A percentile compares a stretch with the other conserved stretches of the same genome.
Conservation (phyloP, 2,113 vertebrate species). For the Perca fluviatilis region DNA sequence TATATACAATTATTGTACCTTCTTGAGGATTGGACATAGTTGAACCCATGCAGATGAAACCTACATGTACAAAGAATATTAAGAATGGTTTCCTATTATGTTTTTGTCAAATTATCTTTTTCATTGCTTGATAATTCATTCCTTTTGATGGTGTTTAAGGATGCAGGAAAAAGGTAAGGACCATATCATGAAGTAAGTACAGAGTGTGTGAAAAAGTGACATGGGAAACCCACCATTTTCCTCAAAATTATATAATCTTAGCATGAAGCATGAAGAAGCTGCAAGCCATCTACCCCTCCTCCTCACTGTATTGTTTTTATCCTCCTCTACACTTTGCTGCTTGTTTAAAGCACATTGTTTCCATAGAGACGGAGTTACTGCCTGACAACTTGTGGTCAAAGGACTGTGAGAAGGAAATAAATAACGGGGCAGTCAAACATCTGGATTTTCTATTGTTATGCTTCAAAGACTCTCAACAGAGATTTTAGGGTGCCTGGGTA, state of each 20-base stretch:
- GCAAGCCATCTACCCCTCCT: constrained; percentile 10
- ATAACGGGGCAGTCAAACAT: constrained; percentile 28
- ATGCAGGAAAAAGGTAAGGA: background rate
- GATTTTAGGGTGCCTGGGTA: background rate
- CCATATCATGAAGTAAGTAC: background rate
- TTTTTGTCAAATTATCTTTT: background rate
- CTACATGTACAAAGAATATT: background rate
- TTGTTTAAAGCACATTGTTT: constrained; percentile 53
- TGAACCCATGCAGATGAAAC: background rate
- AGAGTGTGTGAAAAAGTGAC: background rate
- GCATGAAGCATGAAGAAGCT: constrained; percentile 27
- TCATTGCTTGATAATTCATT: background rate
- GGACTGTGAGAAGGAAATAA: background rate
- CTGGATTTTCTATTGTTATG: constrained; percentile 2
- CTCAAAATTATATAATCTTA: constrained; percentile 18
- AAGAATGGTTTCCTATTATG: background rate
- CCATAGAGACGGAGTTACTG: constrained; percentile 55
- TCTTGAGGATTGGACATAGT: background rate
- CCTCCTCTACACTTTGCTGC: constrained; percentile 26
- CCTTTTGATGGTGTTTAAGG: background rate
- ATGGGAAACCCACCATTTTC: background rate
- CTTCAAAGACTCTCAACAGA: background rate
- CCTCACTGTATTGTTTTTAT: constrained; percentile 32
- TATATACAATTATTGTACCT: background rate
- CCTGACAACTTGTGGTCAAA: constrained; percentile 47